Base-by-base conservation (phyloP, 2,797 vertebrate species). In the Galagoides demidoff region DNA sequence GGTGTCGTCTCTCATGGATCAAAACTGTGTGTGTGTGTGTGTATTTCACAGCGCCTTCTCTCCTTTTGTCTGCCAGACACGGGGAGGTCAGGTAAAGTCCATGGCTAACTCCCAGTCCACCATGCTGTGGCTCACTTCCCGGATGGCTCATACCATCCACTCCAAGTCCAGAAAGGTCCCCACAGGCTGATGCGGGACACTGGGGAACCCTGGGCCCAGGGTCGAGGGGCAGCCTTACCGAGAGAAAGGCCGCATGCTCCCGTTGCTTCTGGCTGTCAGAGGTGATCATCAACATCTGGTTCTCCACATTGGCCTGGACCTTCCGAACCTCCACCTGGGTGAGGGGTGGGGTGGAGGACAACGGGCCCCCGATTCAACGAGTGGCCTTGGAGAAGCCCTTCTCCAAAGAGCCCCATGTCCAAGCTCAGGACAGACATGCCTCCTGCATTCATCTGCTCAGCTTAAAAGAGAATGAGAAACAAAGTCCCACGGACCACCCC, bases 271-370 rank as follows among this genome's bases (percentile, higher is more conserved):
- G 96, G 85, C 90, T 96, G 27, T 98, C 86, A 0, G 95, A 90
- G 29, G 96, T 71, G 7, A 98, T 71, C 84, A 98, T 96, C 19
- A 97, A 25, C 92, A 97, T 96, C 85, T 98, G 97, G 68, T 98
- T 98, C 82, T 96, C 96, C 92, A 98, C 64, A 0, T 76, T 97
- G 89, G 97, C 97, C 85, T 98, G 97, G 45, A 88, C 49, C 89
- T 97, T 97, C 84, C 52, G 89, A 52, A 97, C 92, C 74, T 98
- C 94, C 0, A 81, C 43, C 97, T 98, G 63, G 77, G 85, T 31
- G 70, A 20, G 37, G 45, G 22, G 83, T 3, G 39, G 7, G 2
- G 14, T 13, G 68, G 79, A n/a, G 8, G 6, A 31, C 45, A 52
- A 13, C 22, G 39, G 63, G n/a, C 2, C 14, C 9, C 37, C 7